Percentiles rank a stretch among this genome's conserved stretches.
Evolutionary conservation across 1,140 invertebrate species (phyloP).

Genomic region (Pogonognathellus flavescens): DNA sequence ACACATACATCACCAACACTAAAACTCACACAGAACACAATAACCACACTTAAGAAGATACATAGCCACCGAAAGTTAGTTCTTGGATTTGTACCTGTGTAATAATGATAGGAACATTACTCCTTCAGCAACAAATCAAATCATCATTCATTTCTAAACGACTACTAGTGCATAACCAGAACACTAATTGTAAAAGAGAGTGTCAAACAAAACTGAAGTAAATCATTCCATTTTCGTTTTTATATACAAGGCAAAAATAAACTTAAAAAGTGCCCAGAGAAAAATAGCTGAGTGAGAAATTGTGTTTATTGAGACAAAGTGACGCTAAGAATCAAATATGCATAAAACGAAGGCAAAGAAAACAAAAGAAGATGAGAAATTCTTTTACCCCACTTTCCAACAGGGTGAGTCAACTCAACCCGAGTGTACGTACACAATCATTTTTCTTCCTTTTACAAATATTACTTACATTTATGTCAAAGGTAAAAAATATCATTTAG

Average conservation of each 20-base stretch:
- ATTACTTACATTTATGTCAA: too few species aligned
- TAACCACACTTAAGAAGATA: not conserved
- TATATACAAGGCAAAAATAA: not conserved
- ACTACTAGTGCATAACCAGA: too few species aligned
- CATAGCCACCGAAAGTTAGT: not conserved
- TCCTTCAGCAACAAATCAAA: too few species aligned
- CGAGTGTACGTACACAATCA: too few species aligned
- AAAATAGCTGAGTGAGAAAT: not conserved
- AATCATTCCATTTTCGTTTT: not conserved
- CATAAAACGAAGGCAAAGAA: conserved; percentile 23
- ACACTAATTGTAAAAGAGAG: too few species aligned
- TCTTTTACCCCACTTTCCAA: conserved; percentile 23
- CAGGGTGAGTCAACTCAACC: not conserved
- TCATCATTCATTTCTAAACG: too few species aligned
- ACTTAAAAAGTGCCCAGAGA: not conserved
- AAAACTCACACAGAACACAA: too few species aligned
- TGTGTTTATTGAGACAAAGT: not conserved
- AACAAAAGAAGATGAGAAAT: conserved; percentile 13
- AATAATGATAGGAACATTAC: too few species aligned
- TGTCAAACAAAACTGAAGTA: too few species aligned
- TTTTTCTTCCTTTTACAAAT: too few species aligned
- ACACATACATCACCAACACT: not conserved
- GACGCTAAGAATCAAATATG: not conserved
- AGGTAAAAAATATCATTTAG: too few species aligned
- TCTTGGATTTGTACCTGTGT: too few species aligned